Evolutionary conservation across 1,140 invertebrate genomes (phyloP), one percentile per base, ranked within the genome.

Genomic region (Drosophila trapezifrons): DNA sequence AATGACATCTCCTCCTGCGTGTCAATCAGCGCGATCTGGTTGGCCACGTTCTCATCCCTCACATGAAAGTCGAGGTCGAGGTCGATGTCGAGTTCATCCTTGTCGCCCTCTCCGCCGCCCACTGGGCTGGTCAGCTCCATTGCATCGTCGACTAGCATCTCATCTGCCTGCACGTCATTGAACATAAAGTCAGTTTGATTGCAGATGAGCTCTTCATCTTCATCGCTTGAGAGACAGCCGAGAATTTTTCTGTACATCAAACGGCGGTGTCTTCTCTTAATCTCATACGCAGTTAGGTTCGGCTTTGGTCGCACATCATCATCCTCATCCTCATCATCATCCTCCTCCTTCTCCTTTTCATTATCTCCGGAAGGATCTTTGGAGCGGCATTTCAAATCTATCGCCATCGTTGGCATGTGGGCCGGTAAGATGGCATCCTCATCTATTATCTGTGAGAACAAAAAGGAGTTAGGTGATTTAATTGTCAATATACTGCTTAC

Each of bases 381-480:
- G 4, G 29, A 10, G n/a, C 8, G 9, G 2, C 25, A n/a, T 40
- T 59, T 35, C 43, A 84, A 74, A 54, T 85, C 37, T 6, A 70
- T 20, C 8, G 74, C 25, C 13, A 10, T 15, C 5, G 20, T 37
- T 22, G 55, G 22, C 56, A 43, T 46, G 38, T 80, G 67, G 3
- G 63, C 64, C 18, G 37, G 3, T 15, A 20, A 17, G 4, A 37
- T n/a, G 1, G 18, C 18, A 20, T 37, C 8, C 9, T 54, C 51
- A 6, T 22, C 18, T 15, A 37, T 10, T 8, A 77, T 81, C 81
- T 84, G 82, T 59, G 67, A 49, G 51, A 78, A 78, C 52, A 77
- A 84, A 86, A 86, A 13, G 62, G 66, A 54, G 38, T 81, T 80
- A 85, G 64, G 43, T 32, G 37, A 40, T 25, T 58, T 38, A 17